A percentile compares a stretch with the other conserved stretches of the same genome.
Conservation (phyloP, 2,797 vertebrate species). For the Poecile montanus region DNA sequence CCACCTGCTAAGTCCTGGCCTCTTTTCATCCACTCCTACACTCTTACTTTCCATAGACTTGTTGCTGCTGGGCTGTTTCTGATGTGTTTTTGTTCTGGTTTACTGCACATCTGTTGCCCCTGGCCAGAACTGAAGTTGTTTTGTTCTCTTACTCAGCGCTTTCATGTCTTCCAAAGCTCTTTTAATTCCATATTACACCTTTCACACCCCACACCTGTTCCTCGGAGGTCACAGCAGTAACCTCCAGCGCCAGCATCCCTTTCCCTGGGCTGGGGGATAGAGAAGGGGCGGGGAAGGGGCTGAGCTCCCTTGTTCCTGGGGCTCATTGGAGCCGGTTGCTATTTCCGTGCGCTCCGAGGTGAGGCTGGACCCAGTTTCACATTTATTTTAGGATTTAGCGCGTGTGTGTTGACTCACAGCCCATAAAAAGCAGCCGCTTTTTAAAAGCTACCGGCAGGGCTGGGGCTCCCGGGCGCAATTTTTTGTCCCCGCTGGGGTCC, state of each 20-base stretch:
- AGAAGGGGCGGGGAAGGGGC: background rate
- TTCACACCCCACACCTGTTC: rapidly evolving
- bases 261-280: no score
- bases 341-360: background rate
- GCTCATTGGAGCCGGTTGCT: rapidly evolving
- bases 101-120: background rate
- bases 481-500: background rate
- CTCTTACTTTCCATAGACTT: no score
- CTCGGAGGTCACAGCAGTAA: background rate
- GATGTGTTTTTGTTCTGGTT: rapidly evolving
- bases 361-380: background rate
- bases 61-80: background rate
- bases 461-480: no score
- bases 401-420: background rate
- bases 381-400: background rate
- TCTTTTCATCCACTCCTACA: background rate
- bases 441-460: background rate
- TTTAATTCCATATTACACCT: rapidly evolving
- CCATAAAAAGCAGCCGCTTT: background rate
- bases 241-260: rapidly evolving
- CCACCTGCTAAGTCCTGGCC: background rate
- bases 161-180: background rate
- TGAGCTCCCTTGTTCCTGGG: rapidly evolving
- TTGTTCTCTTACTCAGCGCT: background rate
- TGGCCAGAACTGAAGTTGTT: background rate